Conservation (phyloP, 2,888 invertebrate species). For the Rotaria macrura region DNA sequence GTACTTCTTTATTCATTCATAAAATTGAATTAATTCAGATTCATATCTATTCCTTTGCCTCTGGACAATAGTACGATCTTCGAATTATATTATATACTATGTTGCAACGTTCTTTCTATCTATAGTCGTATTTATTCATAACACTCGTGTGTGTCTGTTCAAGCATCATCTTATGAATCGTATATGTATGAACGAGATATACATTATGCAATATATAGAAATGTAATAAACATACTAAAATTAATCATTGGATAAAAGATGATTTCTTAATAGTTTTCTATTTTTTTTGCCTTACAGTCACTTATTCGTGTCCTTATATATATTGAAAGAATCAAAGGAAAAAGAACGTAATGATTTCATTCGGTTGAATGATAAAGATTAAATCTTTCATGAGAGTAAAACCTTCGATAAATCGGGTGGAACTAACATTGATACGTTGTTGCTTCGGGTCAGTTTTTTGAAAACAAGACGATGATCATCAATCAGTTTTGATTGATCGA, state of each 20-base stretch:
- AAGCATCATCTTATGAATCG: neutral
- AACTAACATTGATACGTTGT: neutral
- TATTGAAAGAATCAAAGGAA: neutral
- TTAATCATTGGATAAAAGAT: neutral
- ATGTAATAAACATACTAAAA: neutral
- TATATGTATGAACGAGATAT: neutral
- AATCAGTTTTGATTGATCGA: neutral
- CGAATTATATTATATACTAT: neutral
- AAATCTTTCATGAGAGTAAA: neutral
- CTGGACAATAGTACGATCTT: neutral
- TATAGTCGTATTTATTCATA: neutral
- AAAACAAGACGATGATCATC: neutral
- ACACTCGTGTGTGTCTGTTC: neutral
- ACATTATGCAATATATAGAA: neutral
- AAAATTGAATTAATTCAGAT: neutral
- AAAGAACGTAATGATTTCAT: neutral
- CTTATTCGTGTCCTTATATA: neutral
- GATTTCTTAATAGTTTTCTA: slow-evolving; percentile 11
- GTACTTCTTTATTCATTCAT: neutral
- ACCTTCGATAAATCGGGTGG: neutral
- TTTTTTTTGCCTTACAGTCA: too few species aligned
- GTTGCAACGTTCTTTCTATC: neutral
- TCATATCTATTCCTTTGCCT: neutral
- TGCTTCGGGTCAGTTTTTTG: neutral
- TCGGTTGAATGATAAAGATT: neutral